A percentile compares a stretch with the other conserved stretches of the same genome.
phyloP scores from a whole-genome alignment of 2,797 vertebrate genomes.

The Tolypeutes matacus region DNA sequence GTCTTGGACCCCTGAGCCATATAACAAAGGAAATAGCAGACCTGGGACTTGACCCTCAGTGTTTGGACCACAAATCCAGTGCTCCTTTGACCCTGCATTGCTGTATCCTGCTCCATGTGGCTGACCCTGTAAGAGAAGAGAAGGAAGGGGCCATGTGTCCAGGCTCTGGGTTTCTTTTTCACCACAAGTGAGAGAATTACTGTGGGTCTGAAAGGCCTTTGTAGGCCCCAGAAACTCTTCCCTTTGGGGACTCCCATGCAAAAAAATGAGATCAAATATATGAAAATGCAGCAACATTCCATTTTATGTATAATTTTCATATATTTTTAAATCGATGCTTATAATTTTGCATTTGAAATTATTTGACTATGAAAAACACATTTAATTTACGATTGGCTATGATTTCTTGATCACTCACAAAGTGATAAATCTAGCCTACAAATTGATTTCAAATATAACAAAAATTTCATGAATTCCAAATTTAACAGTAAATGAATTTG shows the following conservation, averaged over 20 bases:
- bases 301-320: neutral
- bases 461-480: conserved; percentile 44
- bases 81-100: neutral
- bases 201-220: neutral
- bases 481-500: conserved; percentile 19
- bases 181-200: neutral
- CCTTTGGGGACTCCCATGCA: neutral
- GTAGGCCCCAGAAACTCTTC: neutral
- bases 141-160: neutral
- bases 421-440: conserved; percentile 29
- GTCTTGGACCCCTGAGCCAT: neutral
- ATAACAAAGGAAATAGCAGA: neutral
- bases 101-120: neutral
- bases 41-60: neutral
- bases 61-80: neutral
- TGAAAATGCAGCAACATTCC: neutral
- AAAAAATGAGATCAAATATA: neutral
- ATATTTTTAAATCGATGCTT: neutral
- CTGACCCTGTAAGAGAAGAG: neutral
- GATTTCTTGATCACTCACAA: conserved; percentile 43
- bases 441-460: conserved; percentile 53
- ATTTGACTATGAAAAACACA: conserved; percentile 8
- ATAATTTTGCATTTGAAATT: conserved; percentile 34
- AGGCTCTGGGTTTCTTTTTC: neutral
- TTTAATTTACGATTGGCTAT: conserved; percentile 17